Evolutionary conservation across 2,113 vertebrate genomes (phyloP).

Genomic region (Ailuropoda melanoleuca): DNA sequence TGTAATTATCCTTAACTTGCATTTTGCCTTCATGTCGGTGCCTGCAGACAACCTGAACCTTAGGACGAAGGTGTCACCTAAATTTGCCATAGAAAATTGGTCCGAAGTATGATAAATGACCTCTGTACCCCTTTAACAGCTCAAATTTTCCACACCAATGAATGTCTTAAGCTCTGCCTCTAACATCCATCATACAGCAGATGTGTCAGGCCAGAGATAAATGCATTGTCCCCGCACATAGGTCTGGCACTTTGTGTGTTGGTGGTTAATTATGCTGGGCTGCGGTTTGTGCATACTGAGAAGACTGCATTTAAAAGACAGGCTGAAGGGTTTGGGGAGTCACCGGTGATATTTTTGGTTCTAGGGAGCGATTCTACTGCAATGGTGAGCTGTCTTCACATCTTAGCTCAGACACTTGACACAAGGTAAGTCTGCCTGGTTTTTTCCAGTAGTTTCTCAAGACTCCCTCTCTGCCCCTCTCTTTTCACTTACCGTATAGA

Average conservation of each 20-base stretch:
- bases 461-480: background rate
- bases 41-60: background rate
- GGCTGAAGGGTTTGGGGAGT: background rate
- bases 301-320: background rate
- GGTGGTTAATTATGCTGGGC: background rate
- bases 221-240: background rate
- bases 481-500: background rate
- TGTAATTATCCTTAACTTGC: slow-evolving; percentile 13
- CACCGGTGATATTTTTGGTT: slow-evolving; percentile 58
- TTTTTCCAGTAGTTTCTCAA: background rate
- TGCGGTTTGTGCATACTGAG: slow-evolving; percentile 4
- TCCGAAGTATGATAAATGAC: slow-evolving; percentile 60
- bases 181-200: slow-evolving; percentile 42
- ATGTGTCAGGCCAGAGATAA: slow-evolving; percentile 36
- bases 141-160: slow-evolving; percentile 69
- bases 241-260: background rate
- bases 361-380: slow-evolving; percentile 95
- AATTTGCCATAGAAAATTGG: slow-evolving; percentile 54
- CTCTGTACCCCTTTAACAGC: slow-evolving; percentile 32
- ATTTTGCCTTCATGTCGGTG: slow-evolving; percentile 5
- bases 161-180: slow-evolving; percentile 52
- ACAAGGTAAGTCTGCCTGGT: slow-evolving; percentile 88
- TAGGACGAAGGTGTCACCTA: slow-evolving; percentile 49
- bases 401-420: slow-evolving; percentile 97
- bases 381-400: slow-evolving; percentile 98